Evolutionary conservation across 1,140 invertebrate species (phyloP).

Genomic region (Arion vulgaris): DNA sequence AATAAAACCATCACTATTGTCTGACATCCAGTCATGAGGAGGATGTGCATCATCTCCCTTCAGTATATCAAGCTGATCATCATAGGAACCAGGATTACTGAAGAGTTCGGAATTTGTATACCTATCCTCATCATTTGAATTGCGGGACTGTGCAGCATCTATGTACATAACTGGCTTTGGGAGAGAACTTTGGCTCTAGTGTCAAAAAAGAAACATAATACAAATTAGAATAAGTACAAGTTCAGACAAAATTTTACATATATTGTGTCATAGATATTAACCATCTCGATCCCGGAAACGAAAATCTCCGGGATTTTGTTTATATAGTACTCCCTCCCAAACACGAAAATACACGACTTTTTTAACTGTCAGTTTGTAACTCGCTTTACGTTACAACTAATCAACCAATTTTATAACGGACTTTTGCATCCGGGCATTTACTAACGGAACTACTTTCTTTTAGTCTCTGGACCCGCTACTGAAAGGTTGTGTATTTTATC

Average conservation of each 20-base stretch:
- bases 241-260: not conserved
- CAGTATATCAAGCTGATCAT: slow-evolving; percentile 45
- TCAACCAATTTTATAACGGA: no score
- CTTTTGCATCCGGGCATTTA: not conserved
- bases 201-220: not conserved
- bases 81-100: slow-evolving; percentile 61
- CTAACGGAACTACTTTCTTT: not conserved
- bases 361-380: no score
- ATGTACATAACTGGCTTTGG: slow-evolving; percentile 61
- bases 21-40: slow-evolving; percentile 55
- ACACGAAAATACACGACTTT: no score
- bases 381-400: no score
- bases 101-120: slow-evolving; percentile 66
- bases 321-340: no score
- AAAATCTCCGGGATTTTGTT: no score
- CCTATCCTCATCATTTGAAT: slow-evolving; percentile 53
- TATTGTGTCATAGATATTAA: not conserved
- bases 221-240: not conserved
- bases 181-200: slow-evolving; percentile 41
- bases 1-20: slow-evolving; percentile 51
- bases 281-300: not conserved
- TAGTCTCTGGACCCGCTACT: no score
- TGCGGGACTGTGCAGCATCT: slow-evolving; percentile 33
- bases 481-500: no score
- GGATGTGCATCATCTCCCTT: slow-evolving; percentile 46